Percentiles rank a stretch among this genome's conserved stretches.
These are phyloP conservation scores for Caenorhabditis uteleia DNA, from an alignment of 2,888 invertebrate species.

Conservation along the genomic window DNA sequence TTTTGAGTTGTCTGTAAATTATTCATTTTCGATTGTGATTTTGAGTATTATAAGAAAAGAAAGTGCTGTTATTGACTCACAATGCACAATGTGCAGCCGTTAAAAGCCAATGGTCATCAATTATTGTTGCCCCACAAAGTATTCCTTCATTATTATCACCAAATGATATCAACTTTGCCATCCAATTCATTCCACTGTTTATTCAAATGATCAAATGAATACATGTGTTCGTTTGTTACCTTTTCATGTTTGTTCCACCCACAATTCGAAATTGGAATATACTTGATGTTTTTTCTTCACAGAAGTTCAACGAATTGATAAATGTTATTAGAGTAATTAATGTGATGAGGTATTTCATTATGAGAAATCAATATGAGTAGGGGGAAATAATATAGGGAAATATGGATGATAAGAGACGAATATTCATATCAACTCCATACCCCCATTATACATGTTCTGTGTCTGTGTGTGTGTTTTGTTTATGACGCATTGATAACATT, in stretches of 20 bases:
- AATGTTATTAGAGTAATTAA: not conserved
- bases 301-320: conserved; percentile 17
- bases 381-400: too few species aligned
- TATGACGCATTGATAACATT: too few species aligned
- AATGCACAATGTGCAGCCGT: conserved; percentile 51
- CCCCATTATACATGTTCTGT: too few species aligned
- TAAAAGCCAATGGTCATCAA: conserved; percentile 40
- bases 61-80: conserved; percentile 5
- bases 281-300: conserved; percentile 7
- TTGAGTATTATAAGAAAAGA: not conserved
- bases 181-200: conserved; percentile 24
- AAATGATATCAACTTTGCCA: conserved; percentile 27
- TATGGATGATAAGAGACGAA: too few species aligned
- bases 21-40: conserved; percentile 1
- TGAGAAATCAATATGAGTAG: too few species aligned
- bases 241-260: conserved; percentile 12
- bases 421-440: too few species aligned
- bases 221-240: not conserved
- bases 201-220: not conserved
- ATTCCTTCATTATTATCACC: conserved; percentile 20
- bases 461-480: too few species aligned
- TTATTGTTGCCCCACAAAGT: conserved; percentile 47
- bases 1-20: conserved; percentile 23
- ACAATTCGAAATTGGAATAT: conserved; percentile 27
- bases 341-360: not conserved